Conservation (phyloP, 2,797 vertebrate species). For the Sebastiscus albofasciatus region DNA sequence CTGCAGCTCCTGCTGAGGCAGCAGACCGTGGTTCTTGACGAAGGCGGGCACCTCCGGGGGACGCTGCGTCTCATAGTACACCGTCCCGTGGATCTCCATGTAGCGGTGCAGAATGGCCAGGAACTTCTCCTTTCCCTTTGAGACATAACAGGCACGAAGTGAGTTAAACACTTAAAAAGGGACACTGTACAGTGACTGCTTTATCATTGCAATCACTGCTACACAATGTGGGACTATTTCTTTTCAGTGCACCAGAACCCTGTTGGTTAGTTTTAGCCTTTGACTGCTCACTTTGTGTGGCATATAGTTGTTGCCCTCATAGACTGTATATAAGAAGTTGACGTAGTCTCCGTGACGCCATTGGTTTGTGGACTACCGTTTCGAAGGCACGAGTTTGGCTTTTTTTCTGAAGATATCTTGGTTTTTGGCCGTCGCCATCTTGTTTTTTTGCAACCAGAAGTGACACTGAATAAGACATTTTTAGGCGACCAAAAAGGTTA, state of each 20-base stretch:
- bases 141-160: background rate
- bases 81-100: conserved; percentile 97
- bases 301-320: background rate
- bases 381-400: too few relatives aligned
- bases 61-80: conserved; percentile 94
- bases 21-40: conserved; percentile 95
- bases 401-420: too few relatives aligned
- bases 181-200: background rate
- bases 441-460: too few relatives aligned
- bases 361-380: too few relatives aligned
- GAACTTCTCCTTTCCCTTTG: conserved; percentile 93
- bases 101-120: conserved; percentile 90
- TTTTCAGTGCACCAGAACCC: background rate
- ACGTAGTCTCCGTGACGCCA: too few relatives aligned
- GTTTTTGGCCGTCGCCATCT: accelerated
- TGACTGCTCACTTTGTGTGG: background rate
- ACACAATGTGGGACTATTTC: background rate
- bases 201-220: background rate
- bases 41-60: conserved; percentile 95
- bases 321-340: too few relatives aligned
- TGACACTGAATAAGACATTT: too few relatives aligned
- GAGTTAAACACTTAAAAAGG: background rate
- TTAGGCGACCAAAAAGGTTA: too few relatives aligned
- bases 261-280: background rate
- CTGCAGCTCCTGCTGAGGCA: conserved; percentile 96